Conservation (phyloP, 2,888 invertebrate genomes). For the Drosophila pseudotakahashii region DNA sequence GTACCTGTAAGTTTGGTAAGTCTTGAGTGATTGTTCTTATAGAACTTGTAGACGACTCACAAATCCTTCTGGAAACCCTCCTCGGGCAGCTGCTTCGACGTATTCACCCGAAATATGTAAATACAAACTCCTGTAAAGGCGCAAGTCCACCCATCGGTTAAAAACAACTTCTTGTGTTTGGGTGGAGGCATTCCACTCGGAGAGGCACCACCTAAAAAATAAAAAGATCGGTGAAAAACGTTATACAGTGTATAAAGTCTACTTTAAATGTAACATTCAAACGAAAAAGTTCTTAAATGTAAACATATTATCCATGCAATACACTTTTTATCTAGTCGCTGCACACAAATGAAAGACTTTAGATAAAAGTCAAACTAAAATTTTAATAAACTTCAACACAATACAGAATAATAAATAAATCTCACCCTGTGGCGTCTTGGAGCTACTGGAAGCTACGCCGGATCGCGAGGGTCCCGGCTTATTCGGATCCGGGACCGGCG, state of each 20-base stretch:
- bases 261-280: no score
- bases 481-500: conserved; percentile 83
- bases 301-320: no score
- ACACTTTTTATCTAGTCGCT: no score
- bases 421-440: conserved; percentile 84
- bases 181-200: conserved; percentile 81
- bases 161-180: conserved; percentile 90
- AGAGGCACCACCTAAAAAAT: conserved; percentile 79
- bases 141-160: conserved; percentile 93
- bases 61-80: conserved; percentile 96
- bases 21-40: not conserved
- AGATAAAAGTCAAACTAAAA: no score
- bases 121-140: conserved; percentile 93
- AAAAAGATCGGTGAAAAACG: not conserved
- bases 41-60: conserved; percentile 83
- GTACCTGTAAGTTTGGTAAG: conserved; percentile 85
- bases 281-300: no score
- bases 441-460: conserved; percentile 84
- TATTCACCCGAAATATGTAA: conserved; percentile 93
- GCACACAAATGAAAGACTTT: no score
- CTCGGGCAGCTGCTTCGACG: conserved; percentile 93
- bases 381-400: no score
- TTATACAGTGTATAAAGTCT: no score
- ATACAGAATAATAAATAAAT: not conserved
- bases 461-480: conserved; percentile 85